Evolutionary conservation across 2,888 invertebrate species (phyloP).

Genomic region (Cantharis rufa): DNA sequence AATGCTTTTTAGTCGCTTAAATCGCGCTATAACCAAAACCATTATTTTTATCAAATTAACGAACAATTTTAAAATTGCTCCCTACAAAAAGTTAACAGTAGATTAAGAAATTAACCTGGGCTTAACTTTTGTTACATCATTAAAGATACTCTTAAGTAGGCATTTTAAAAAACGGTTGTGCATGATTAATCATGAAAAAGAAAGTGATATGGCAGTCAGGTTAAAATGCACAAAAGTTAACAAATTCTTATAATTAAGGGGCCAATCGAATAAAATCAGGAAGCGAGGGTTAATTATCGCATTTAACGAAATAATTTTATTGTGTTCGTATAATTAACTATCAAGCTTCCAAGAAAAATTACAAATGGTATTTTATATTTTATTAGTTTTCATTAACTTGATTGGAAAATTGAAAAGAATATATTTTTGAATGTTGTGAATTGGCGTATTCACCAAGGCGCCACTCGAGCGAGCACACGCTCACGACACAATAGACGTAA

Average conservation of each 20-base stretch:
- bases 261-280: neutral
- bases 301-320: neutral
- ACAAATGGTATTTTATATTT: neutral
- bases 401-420: neutral
- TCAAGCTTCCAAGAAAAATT: neutral
- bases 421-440: neutral
- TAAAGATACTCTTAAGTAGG: neutral
- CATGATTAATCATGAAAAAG: conserved; percentile 13
- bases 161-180: conserved; percentile 5
- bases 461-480: neutral
- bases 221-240: neutral
- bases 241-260: neutral
- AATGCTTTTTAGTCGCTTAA: neutral
- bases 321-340: neutral
- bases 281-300: neutral
- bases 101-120: neutral
- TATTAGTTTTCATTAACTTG: neutral
- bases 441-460: neutral
- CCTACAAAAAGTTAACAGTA: neutral
- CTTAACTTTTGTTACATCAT: neutral
- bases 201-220: conserved; percentile 2
- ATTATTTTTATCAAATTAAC: neutral
- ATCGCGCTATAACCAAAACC: neutral
- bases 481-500: neutral
- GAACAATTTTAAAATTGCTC: neutral